These are phyloP conservation scores for Anguilla japonica DNA, from an alignment of 2,113 vertebrate genomes.

Conservation along the genomic window DNA sequence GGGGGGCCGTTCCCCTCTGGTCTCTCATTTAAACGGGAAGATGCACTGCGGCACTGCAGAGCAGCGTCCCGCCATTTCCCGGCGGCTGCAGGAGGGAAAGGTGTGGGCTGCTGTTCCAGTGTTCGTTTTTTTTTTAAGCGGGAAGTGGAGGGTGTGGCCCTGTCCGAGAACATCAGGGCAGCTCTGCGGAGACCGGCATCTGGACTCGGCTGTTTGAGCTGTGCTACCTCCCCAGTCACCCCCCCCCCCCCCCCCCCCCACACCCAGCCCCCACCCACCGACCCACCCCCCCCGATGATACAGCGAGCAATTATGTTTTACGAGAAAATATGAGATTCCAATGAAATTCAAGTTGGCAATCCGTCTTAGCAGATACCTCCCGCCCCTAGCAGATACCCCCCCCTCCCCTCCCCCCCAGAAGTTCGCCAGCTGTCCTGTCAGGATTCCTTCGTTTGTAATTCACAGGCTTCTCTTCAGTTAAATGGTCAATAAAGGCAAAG, in stretches of 20 bases:
- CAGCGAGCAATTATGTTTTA: slow-evolving; percentile 19
- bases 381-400: no score
- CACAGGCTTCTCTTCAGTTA: background rate
- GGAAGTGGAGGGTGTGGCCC: background rate
- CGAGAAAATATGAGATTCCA: slow-evolving; percentile 14
- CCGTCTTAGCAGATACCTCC: slow-evolving; percentile 28
- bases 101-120: background rate
- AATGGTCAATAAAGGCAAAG: background rate
- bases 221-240: background rate
- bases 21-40: background rate
- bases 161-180: background rate
- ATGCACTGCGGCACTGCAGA: background rate
- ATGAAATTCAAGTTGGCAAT: slow-evolving; percentile 24
- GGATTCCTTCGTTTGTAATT: background rate
- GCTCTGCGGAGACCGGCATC: background rate
- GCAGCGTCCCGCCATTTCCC: background rate
- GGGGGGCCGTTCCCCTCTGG: background rate
- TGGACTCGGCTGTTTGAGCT: slow-evolving; percentile 16
- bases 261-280: no score
- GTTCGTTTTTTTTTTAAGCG: background rate
- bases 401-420: slow-evolving; percentile 18
- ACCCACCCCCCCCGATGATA: slow-evolving; percentile 18
- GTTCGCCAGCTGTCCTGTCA: slow-evolving; percentile 24
- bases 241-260: slow-evolving; percentile 1
- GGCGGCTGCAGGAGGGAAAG: background rate